phyloP scores from a whole-genome alignment of 92 coral and sea anemone species.

The Zoanthus sansibaricus region DNA sequence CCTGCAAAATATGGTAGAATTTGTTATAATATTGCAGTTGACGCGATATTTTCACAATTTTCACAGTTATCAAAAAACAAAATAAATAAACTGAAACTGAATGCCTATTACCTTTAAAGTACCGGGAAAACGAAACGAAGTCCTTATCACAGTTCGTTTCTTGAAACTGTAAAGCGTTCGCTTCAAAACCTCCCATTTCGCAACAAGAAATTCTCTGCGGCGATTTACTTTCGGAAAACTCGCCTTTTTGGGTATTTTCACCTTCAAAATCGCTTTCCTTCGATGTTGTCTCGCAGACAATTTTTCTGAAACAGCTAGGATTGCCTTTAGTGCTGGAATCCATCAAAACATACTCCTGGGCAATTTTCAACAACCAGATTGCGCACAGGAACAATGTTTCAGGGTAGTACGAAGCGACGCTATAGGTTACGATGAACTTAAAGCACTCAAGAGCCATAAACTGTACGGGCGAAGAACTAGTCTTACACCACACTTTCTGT shows the following conservation, averaged over 20 bases:
- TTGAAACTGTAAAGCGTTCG: neutral
- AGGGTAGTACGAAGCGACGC: constrained; percentile 16
- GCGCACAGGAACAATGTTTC: constrained; percentile 8
- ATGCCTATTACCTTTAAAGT: constrained; percentile 21
- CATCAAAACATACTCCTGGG: neutral
- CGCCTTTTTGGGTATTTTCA: neutral
- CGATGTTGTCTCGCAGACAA: neutral
- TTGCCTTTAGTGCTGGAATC: neutral
- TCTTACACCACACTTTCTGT: too few species aligned
- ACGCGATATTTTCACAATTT: too few species aligned
- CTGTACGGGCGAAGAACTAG: neutral
- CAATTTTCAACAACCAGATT: constrained; percentile 23
- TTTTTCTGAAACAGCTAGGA: too few species aligned
- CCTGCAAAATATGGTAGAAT: too few species aligned
- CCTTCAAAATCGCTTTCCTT: neutral
- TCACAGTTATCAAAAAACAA: too few species aligned
- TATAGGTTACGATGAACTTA: constrained; percentile 22
- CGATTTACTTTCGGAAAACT: neutral
- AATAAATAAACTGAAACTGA: too few species aligned
- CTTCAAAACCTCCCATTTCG: neutral
- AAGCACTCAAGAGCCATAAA: neutral
- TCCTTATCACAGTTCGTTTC: neutral
- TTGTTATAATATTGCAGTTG: too few species aligned
- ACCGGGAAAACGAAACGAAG: neutral
- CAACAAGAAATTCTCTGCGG: neutral